Base-by-base conservation (phyloP, 2,113 vertebrate species). In the Lasiurus borealis region DNA sequence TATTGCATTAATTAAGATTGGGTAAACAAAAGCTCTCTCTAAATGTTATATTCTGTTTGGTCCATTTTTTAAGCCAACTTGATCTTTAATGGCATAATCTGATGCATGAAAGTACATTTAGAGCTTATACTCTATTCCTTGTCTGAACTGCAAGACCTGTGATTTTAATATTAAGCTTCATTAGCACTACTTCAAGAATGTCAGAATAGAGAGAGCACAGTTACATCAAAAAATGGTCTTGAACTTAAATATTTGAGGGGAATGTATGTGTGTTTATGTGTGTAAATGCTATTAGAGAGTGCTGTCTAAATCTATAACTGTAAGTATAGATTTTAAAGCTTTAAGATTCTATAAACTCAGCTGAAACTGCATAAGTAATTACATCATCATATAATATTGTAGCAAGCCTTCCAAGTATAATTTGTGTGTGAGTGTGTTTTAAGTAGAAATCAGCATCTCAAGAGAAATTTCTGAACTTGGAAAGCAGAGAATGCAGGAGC, bases 371-470 rank as follows among this genome's bases (percentile, higher is more conserved):
- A 97, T 97, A 98, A 98, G 98, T 95, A 93, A 81, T 97, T 84
- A 98, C 96, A 97, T 97, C 97, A 98, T 98, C 93, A 97, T 97
- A 95, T 96, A 98, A 96, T 97, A 97, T 97, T 98, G 97, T 96
- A 98, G 92, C 86, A 96, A 96, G 80, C 50, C 81, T 98, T 98
- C 97, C 98, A 98, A 98, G 94, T 83, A 57, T 81, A 96, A 94
- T 96, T 93, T 83, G 73, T 97, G 88, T 95, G 73, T 92, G 62
- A 29, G 59, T 91, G 54, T 62, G 21, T 2, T 85, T 54, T 4
- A 97, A 93, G 90, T 96, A 92, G 92, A 96, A 96, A 97, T 96
- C 94, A 96, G 52, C 46, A 73, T 89, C 93, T 83, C 91, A 34
- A 93, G 87, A 95, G 93, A 96, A 89, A 93, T 75, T 71, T 57